phyloP scores from a whole-genome alignment of 2,888 invertebrate species.

The Arctia plantaginis region DNA sequence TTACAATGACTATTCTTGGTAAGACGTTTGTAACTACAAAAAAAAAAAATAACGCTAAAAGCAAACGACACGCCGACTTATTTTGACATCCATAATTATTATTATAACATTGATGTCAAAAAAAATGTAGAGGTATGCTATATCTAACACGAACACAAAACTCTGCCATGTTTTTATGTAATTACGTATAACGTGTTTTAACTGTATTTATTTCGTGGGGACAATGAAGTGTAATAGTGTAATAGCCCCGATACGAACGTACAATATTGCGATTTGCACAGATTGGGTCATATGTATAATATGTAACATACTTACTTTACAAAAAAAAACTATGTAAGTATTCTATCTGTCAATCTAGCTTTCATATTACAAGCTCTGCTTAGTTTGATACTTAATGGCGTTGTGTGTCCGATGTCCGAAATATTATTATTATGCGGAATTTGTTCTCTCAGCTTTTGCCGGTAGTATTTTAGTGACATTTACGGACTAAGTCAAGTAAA shows the following conservation, averaged over 20 bases:
- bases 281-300: slow-evolving; percentile 71
- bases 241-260: slow-evolving; percentile 4
- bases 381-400: too few species aligned
- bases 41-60: background rate
- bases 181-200: too few species aligned
- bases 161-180: background rate
- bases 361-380: too few species aligned
- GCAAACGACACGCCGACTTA: background rate
- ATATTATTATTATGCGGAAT: too few species aligned
- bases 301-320: too few species aligned
- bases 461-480: too few species aligned
- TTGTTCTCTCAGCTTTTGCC: too few species aligned
- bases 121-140: background rate
- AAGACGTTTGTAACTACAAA: background rate
- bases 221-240: background rate
- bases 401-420: too few species aligned
- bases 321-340: too few species aligned
- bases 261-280: slow-evolving; percentile 54
- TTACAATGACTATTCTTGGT: background rate
- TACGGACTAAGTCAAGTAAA: too few species aligned
- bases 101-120: background rate
- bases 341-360: too few species aligned
- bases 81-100: too few species aligned
- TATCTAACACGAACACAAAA: background rate
- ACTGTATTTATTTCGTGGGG: background rate